Evolutionary conservation across 2,888 invertebrate genomes (phyloP).

Genomic region (Orthosia gracilis): DNA sequence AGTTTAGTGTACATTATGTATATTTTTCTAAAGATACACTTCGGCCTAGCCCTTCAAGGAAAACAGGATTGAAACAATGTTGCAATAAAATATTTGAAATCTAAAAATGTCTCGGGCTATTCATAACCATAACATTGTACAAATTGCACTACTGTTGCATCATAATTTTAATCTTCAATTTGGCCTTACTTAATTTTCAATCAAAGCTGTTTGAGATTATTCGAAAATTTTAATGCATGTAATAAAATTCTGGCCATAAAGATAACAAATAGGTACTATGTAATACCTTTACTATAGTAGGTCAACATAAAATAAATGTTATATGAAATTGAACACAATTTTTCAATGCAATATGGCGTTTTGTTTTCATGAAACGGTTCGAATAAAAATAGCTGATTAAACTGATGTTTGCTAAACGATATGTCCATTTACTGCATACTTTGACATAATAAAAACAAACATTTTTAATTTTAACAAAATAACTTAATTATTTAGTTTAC

Average conservation of each 20-base stretch:
- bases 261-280: too few relatives aligned
- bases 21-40: too few relatives aligned
- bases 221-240: neutral
- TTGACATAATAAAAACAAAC: neutral
- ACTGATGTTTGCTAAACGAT: neutral
- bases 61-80: too few relatives aligned
- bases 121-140: neutral
- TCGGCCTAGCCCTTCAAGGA: too few relatives aligned
- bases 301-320: neutral
- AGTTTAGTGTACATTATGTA: too few relatives aligned
- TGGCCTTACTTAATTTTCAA: neutral
- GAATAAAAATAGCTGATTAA: neutral
- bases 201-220: neutral
- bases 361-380: neutral
- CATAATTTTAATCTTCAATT: neutral
- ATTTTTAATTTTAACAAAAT: neutral
- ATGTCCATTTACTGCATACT: neutral
- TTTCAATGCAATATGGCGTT: neutral
- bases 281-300: neutral
- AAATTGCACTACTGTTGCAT: conserved; percentile 22
- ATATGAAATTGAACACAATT: conserved; percentile 12
- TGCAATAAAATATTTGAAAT: neutral
- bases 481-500: conserved; percentile 10
- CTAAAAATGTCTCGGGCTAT: neutral
- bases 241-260: conserved; percentile 5